A percentile compares a stretch with the other conserved stretches of the same genome.
phyloP scores from a whole-genome alignment of 2,797 vertebrate species.

The Malurus splendens region DNA sequence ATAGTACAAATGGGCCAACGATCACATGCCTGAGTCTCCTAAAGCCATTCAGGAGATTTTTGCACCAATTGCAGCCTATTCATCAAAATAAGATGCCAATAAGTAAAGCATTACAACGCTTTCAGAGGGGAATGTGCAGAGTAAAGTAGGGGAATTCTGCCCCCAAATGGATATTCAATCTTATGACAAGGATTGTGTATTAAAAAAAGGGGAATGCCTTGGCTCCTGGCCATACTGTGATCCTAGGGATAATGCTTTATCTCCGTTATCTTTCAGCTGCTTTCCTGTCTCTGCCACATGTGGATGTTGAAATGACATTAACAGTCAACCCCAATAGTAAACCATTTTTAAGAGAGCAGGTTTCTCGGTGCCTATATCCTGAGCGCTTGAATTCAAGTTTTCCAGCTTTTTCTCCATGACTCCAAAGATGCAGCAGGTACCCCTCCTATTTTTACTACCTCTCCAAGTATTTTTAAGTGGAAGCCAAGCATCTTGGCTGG shows the following conservation, averaged over 20 bases:
- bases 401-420: neutral
- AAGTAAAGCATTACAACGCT: conserved; percentile 33
- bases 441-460: neutral
- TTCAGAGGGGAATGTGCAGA: neutral
- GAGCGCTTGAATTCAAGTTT: neutral
- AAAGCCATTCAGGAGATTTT: conserved; percentile 28
- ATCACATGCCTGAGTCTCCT: neutral
- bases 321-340: neutral
- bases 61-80: conserved; percentile 39
- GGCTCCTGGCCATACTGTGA: conserved; percentile 9
- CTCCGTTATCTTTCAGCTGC: neutral
- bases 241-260: conserved; percentile 21
- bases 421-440: neutral
- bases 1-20: conserved; percentile 6
- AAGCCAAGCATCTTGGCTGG: neutral
- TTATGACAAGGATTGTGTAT: conserved; percentile 40
- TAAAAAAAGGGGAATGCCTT: neutral
- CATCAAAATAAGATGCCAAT: conserved; percentile 53
- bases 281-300: neutral
- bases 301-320: neutral
- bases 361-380: neutral
- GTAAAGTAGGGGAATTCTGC: conserved; percentile 60
- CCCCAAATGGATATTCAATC: conserved; percentile 66
- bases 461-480: neutral
- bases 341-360: neutral